Evolutionary conservation across 2,113 vertebrate genomes (phyloP), one percentile per base, ranked within the genome.

Genomic region (Gadus macrocephalus): DNA sequence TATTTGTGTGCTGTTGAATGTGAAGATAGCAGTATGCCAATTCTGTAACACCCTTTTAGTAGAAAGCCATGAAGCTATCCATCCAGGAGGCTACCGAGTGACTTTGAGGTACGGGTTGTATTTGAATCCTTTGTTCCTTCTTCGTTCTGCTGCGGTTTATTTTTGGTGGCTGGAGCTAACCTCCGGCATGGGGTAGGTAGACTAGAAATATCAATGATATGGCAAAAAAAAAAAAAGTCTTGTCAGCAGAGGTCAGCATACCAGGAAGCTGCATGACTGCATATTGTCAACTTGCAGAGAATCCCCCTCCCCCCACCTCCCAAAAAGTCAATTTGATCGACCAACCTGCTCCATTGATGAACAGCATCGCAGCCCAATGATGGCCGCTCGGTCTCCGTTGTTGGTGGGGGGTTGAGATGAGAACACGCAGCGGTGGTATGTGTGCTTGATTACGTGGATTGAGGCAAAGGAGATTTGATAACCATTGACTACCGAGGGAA

Each of bases 401-500:
- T 85, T 86, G 81, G 75, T n/a, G 84, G 76, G 75, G 76, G 75
- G 75, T 71, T 78, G 74, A 68, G 78, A 71, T 28, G 5, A 73
- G 72, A 78, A 77, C 53, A 16, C 0, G 66, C 66, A 73, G 73
- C 79, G 69, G 81, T 78, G 75, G 78, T 77, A 74, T 78, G 83
- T 83, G 75, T 81, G 81, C 78, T 78, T 69, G 42, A 7, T 14
- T 9, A 68, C 59, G 66, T 70, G 69, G 59, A 61, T 71, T 72
- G n/a, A 4, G 75, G 78, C 73, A 25, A 76, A 83, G 74, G 75
- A 79, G 78, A 73, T 58, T 80, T 56, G 68, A 72, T 69, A 20
- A 60, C 81, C 80, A 81, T 86, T 85, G 80, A 73, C 80, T 56
- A 69, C 71, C 70, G 83, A 83, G 80, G 80, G 80, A 78, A 81